Percentiles rank a stretch among this genome's conserved stretches.
Evolutionary conservation across 2,888 invertebrate species (phyloP).

Genomic region (Apamea sordens): DNA sequence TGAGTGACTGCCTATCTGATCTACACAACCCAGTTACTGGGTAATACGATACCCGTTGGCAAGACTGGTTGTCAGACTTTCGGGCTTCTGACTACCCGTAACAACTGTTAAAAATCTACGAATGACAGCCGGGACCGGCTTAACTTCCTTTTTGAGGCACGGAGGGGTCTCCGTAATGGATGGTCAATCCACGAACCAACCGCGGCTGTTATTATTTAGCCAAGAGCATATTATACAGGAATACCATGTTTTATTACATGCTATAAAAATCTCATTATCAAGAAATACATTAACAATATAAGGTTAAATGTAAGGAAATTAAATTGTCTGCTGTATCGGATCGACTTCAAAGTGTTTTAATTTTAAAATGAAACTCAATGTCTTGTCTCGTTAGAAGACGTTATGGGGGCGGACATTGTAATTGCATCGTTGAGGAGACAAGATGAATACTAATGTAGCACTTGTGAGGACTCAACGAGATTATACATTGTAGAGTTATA

Average conservation of each 20-base stretch:
- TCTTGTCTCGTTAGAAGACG: slow-evolving; percentile 9
- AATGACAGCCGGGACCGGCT: too few species aligned
- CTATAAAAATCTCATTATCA: neutral
- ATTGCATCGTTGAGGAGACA: slow-evolving; percentile 28
- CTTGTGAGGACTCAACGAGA: slow-evolving; percentile 30
- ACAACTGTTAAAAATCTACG: too few species aligned
- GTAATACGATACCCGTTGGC: too few species aligned
- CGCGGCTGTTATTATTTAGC: too few species aligned
- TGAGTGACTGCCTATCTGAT: too few species aligned
- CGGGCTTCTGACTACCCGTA: too few species aligned
- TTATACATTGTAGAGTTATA: neutral
- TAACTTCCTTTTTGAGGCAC: too few species aligned
- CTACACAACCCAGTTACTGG: too few species aligned
- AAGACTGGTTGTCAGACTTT: too few species aligned
- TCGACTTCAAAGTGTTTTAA: neutral
- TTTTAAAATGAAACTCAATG: slow-evolving; percentile 34
- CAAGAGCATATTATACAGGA: neutral
- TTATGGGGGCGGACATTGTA: slow-evolving; percentile 8
- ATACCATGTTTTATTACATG: neutral
- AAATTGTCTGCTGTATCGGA: neutral
- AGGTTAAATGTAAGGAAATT: slow-evolving; percentile 25
- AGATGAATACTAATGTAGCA: slow-evolving; percentile 34
- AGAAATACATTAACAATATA: neutral
- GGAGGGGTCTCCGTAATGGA: too few species aligned
- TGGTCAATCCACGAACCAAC: too few species aligned